Percentiles rank a stretch among this genome's conserved stretches.
Evolutionary conservation across 2,113 vertebrate genomes (phyloP).

Genomic region (Petroica traversi): DNA sequence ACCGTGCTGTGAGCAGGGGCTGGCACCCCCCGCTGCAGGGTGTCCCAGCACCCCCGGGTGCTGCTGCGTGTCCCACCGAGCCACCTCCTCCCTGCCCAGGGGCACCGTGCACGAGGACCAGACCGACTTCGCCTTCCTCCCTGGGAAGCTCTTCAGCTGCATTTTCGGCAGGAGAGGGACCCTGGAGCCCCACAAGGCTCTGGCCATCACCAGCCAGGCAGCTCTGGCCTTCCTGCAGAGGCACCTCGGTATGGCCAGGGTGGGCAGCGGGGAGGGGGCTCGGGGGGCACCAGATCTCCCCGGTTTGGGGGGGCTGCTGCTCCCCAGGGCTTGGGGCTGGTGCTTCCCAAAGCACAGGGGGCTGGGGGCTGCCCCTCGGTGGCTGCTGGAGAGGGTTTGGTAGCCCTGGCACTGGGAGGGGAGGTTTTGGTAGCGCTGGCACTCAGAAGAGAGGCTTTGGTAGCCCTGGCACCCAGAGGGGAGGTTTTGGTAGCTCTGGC

Average conservation of each 20-base stretch:
- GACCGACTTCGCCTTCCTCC: constrained; percentile 73
- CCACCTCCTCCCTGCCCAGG: not conserved
- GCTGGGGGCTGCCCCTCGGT: rapidly evolving
- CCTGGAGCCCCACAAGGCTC: constrained; percentile 64
- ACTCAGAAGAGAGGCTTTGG: too few relatives aligned
- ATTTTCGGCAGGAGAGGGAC: constrained; percentile 49
- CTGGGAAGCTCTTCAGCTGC: constrained; percentile 11
- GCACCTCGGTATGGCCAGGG: constrained; percentile 66
- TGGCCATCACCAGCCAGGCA: constrained; percentile 59
- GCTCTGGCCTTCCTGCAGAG: constrained; percentile 78
- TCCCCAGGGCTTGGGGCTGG: not conserved
- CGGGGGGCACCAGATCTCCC: rapidly evolving
- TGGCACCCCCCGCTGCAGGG: not conserved
- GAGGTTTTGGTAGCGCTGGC: not conserved
- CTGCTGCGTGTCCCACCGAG: not conserved
- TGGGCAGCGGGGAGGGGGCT: not conserved
- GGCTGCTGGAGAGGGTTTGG: rapidly evolving
- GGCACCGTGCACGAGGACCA: constrained; percentile 75
- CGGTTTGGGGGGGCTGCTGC: rapidly evolving
- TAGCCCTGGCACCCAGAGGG: too few relatives aligned
- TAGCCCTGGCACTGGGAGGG: not conserved
- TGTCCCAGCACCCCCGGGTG: not conserved
- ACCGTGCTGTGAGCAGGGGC: constrained; percentile 75
- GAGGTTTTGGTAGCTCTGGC: too few relatives aligned
- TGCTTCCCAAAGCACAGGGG: not conserved